phyloP scores from a whole-genome alignment of 2,113 vertebrate species.

The Megaptera novaeangliae region DNA sequence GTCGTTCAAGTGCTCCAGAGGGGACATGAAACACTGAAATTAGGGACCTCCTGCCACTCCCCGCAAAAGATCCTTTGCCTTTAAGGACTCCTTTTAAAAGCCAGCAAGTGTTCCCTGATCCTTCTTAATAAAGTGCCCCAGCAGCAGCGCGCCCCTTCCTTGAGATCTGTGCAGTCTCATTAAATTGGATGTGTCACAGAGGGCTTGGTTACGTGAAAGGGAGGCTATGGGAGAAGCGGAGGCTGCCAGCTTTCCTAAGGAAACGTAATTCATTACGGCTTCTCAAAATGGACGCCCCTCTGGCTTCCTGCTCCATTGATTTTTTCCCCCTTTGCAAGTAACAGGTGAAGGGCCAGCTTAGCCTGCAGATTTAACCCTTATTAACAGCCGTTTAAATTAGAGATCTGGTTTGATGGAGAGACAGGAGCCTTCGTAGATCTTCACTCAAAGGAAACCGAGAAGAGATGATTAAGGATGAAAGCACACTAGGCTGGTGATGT shows the following conservation, averaged over 20 bases:
- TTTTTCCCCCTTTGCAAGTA: constrained; percentile 49
- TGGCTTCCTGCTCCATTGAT: constrained; percentile 77
- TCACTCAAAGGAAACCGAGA: not conserved
- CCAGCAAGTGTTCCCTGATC: constrained; percentile 77
- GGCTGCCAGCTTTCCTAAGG: constrained; percentile 79
- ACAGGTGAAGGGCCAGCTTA: constrained; percentile 51
- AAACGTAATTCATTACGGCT: constrained; percentile 81
- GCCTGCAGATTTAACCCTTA: constrained; percentile 82
- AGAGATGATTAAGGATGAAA: constrained; percentile 76
- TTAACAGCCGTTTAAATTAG: constrained; percentile 79
- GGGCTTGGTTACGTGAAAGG: constrained; percentile 79
- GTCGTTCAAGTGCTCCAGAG: constrained; percentile 25
- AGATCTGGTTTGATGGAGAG: constrained; percentile 79
- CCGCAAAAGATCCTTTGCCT: constrained; percentile 73
- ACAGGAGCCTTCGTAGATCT: not conserved
- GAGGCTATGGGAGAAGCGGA: constrained; percentile 79
- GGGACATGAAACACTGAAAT: constrained; percentile 14
- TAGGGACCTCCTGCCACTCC: constrained; percentile 35
- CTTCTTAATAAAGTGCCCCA: constrained; percentile 79
- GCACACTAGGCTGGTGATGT: not conserved
- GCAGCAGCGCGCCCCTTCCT: constrained; percentile 74
- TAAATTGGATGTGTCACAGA: constrained; percentile 85
- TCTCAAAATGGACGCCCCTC: constrained; percentile 79
- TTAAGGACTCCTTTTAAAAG: constrained; percentile 78
- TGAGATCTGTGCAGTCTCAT: constrained; percentile 84